Evolutionary conservation across 1,140 invertebrate species (phyloP).

Genomic region (Camponotus vicinus): DNA sequence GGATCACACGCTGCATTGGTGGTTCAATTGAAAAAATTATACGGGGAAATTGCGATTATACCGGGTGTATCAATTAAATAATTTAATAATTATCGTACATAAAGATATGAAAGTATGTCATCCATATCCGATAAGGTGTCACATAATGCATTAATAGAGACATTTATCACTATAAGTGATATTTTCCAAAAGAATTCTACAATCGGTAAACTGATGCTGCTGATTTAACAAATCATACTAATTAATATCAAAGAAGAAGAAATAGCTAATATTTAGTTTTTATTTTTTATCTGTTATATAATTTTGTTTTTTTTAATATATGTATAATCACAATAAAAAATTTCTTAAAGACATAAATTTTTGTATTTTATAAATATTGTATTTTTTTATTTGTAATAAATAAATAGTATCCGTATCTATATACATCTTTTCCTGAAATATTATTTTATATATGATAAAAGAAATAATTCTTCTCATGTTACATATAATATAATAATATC

Average conservation of each 20-base stretch:
- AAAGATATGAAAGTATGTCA: not conserved
- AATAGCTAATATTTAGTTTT: not conserved
- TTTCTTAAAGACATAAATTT: not conserved
- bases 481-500: not conserved
- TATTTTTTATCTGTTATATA: not conserved
- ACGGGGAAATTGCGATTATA: slow-evolving; percentile 20
- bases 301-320: not conserved
- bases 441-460: not conserved
- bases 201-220: not conserved
- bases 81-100: not conserved
- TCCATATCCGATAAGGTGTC: too few relatives aligned
- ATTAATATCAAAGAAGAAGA: not conserved
- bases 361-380: not conserved
- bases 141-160: not conserved
- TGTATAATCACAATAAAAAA: not conserved
- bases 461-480: not conserved
- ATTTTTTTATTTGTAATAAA: not conserved
- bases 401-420: not conserved
- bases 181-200: not conserved
- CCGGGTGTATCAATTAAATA: slow-evolving; percentile 13
- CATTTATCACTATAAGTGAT: not conserved
- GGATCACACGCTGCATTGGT: slow-evolving; percentile 29
- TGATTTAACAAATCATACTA: not conserved
- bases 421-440: not conserved
- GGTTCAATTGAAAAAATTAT: slow-evolving; percentile 4